Conservation (phyloP, 2,888 invertebrate genomes). For the Empis livida region DNA sequence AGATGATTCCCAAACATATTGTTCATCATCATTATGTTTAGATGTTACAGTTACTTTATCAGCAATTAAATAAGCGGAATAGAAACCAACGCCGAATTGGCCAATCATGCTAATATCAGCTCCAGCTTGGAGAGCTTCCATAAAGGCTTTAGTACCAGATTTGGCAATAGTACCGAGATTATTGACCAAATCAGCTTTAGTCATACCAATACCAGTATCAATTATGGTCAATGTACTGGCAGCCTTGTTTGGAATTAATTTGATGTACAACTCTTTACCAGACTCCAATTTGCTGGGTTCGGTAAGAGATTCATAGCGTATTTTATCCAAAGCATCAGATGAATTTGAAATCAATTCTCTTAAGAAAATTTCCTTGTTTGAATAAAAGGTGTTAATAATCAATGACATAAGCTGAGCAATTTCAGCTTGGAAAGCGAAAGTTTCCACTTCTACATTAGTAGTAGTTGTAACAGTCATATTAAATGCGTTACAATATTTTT, state of each 20-base stretch:
- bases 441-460: conserved; percentile 60
- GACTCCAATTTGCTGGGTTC: conserved; percentile 87
- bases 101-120: conserved; percentile 99
- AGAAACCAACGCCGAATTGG: conserved; percentile 99
- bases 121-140: conserved; percentile 98
- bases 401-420: conserved; percentile 99
- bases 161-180: conserved; percentile 98
- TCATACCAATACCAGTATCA: conserved; percentile 97
- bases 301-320: conserved; percentile 93
- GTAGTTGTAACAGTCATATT: conserved; percentile 68
- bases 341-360: conserved; percentile 98
- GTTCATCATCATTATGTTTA: conserved; percentile 96
- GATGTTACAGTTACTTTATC: conserved; percentile 88
- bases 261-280: conserved; percentile 91
- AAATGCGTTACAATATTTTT: conserved; percentile 19
- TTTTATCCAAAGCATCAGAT: conserved; percentile 86
- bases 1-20: conserved; percentile 95
- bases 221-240: conserved; percentile 91
- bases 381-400: conserved; percentile 99
- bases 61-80: conserved; percentile 94
- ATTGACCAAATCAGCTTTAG: conserved; percentile 97
- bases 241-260: conserved; percentile 91
- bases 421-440: conserved; percentile 99
- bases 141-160: conserved; percentile 99
- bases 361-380: conserved; percentile 99